Percentiles rank a stretch among this genome's conserved stretches.
Conservation (phyloP, 2,113 vertebrate species). For the Poicephalus gulielmi region DNA sequence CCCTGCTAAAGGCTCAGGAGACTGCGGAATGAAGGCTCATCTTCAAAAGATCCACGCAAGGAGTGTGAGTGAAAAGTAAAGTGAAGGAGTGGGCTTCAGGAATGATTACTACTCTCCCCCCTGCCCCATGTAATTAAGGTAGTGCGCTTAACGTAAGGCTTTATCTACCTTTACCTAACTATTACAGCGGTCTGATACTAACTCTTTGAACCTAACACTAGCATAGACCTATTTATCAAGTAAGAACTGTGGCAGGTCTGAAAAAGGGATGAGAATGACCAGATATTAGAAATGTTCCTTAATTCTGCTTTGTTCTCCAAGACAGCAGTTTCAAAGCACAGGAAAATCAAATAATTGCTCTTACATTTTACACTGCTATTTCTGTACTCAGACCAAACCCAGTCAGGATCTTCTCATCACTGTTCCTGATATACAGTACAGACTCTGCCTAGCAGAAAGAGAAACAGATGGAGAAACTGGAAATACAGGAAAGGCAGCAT, state of each 20-base stretch:
- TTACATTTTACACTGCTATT: not conserved
- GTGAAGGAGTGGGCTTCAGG: not conserved
- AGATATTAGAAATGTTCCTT: not conserved
- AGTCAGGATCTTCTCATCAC: not conserved
- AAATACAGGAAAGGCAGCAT: not conserved
- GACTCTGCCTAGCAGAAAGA: not conserved
- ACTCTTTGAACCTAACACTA: not conserved
- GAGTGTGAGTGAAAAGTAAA: not conserved
- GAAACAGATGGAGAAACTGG: not conserved
- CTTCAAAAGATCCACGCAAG: not conserved
- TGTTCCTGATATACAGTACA: not conserved
- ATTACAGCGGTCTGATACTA: not conserved
- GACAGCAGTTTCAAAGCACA: not conserved
- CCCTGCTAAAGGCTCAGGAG: not conserved
- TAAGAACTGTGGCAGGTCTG: not conserved
- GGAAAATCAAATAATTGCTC: not conserved
- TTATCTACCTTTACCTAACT: not conserved
- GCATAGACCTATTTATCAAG: not conserved
- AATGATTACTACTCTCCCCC: accelerated
- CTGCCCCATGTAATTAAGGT: accelerated
- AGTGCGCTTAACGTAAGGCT: not conserved
- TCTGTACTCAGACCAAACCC: not conserved
- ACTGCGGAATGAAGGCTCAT: not conserved
- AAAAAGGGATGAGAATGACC: not conserved
- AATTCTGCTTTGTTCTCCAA: not conserved